Evolutionary conservation across 1,140 invertebrate species (phyloP), one percentile per base, ranked within the genome.

Genomic region (Drosophila grimshawi): DNA sequence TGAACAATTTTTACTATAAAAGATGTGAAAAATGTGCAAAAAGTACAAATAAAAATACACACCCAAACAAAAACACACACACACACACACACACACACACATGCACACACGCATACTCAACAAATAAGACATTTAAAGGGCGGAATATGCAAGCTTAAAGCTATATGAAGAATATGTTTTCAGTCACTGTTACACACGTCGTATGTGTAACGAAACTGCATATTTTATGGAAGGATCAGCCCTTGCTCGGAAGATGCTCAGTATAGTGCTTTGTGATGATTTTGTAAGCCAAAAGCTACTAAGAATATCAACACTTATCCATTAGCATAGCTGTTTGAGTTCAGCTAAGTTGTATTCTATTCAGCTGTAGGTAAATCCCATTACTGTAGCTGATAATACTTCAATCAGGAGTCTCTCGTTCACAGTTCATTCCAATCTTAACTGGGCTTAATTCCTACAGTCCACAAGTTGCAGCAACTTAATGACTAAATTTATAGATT

Each of bases 401-500:
- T 19, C 19, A 43, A 43, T 43, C 39, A 7, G 4, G 39, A n/a
- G 10, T 43, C 10, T 4, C 10, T 43, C 10, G 2, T 3, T 4
- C 10, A 4, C 39, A 43, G n/a, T 43, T n/a, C 1, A 43, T 10
- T n/a, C 3, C 10, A 43, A 19, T 48, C 32, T 30, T 11, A 52
- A 39, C 19, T n/a, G 10, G 10, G 10, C 6, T 4, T 43, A 43
- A n/a, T 43, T 49, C 10, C n/a, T 37, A 33, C 48, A 43, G 32
- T 10, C 8, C 53, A 57, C 37, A 43, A 59, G 19, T 35, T 60
- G 35, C 4, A 4, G 30, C 32, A 19, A 19, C 7, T 48, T 73
- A 73, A 67, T 73, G 48, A 55, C 64, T 73, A 39, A 46, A 68
- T 67, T 61, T 67, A 61, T 73, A 29, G 64, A 67, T 53, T 46